phyloP scores from a whole-genome alignment of 2,888 invertebrate genomes.

The Halictus ligatus region DNA sequence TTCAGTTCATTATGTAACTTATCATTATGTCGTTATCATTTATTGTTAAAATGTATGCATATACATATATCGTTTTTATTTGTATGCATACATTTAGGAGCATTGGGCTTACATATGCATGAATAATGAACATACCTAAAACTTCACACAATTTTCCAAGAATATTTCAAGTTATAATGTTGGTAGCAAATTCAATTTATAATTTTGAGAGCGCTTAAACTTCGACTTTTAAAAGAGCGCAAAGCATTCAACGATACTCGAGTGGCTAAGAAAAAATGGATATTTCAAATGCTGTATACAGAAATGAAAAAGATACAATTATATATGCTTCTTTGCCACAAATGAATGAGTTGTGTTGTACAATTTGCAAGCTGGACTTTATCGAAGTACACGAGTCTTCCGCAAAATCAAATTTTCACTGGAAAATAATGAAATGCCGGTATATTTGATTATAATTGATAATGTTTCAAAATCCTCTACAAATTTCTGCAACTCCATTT shows the following conservation, averaged over 20 bases:
- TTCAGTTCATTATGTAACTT: neutral
- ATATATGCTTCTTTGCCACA: conserved; percentile 59
- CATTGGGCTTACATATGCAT: too few relatives aligned
- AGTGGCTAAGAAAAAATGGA: conserved; percentile 36
- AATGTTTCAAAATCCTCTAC: neutral
- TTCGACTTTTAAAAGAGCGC: neutral
- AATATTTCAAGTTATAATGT: neutral
- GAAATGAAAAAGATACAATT: conserved; percentile 15
- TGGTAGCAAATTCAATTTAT: neutral
- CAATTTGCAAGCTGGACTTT: conserved; percentile 72
- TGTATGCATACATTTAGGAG: too few relatives aligned
- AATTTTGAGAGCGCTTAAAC: conserved; percentile 14
- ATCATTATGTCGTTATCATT: neutral
- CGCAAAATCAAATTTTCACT: conserved; percentile 76
- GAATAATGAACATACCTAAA: too few relatives aligned
- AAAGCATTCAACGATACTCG: neutral
- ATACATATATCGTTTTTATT: too few relatives aligned
- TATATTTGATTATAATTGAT: conserved; percentile 39
- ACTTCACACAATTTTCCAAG: neutral
- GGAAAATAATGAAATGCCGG: conserved; percentile 80
- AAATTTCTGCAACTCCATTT: neutral
- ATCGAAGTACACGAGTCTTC: conserved; percentile 72
- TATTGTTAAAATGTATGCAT: neutral
- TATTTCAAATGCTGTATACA: neutral
- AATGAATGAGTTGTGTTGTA: conserved; percentile 68